These are phyloP conservation scores for Lethenteron camtschaticum DNA, from an alignment of 2,113 vertebrate genomes.

Conservation along the genomic window DNA sequence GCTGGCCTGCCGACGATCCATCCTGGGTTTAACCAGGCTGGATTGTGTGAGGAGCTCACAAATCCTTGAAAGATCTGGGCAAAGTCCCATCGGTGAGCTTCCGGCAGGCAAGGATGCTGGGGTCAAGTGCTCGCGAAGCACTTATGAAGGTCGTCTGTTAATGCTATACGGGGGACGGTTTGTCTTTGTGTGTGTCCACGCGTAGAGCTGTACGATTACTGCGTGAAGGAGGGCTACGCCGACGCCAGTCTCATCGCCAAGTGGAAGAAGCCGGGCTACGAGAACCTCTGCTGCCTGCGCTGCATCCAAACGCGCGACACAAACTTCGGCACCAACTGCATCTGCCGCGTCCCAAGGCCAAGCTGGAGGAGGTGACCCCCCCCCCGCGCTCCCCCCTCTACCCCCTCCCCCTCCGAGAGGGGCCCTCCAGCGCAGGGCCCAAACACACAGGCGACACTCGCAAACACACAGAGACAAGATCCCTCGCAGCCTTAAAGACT, in stretches of 20 bases:
- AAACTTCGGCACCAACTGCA: constrained; percentile 95
- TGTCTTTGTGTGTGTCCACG: not conserved
- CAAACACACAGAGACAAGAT: too few relatives aligned
- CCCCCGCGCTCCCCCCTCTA: not conserved
- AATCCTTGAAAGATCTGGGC: too few relatives aligned
- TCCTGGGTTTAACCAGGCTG: too few relatives aligned
- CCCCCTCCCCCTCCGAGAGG: not conserved
- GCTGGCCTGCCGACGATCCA: too few relatives aligned
- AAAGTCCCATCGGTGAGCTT: too few relatives aligned
- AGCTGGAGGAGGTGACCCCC: constrained; percentile 73
- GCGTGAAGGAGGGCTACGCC: constrained; percentile 83
- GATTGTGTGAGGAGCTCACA: too few relatives aligned
- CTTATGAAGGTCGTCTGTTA: too few relatives aligned
- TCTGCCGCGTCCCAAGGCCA: constrained; percentile 90
- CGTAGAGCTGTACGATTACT: constrained; percentile 84
- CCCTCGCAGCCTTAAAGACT: not conserved
- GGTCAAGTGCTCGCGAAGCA: too few relatives aligned
- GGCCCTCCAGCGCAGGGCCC: too few relatives aligned
- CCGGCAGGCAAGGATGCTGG: too few relatives aligned
- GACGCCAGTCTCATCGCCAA: constrained; percentile 95
- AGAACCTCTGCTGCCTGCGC: constrained; percentile 83
- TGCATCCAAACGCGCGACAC: constrained; percentile 95
- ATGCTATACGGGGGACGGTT: not conserved
- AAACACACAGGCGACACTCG: too few relatives aligned
- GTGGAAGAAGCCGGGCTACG: constrained; percentile 95